A percentile compares a stretch with the other conserved stretches of the same genome.
Evolutionary conservation across 2,888 invertebrate genomes (phyloP).

Genomic region (Tipula confusa): DNA sequence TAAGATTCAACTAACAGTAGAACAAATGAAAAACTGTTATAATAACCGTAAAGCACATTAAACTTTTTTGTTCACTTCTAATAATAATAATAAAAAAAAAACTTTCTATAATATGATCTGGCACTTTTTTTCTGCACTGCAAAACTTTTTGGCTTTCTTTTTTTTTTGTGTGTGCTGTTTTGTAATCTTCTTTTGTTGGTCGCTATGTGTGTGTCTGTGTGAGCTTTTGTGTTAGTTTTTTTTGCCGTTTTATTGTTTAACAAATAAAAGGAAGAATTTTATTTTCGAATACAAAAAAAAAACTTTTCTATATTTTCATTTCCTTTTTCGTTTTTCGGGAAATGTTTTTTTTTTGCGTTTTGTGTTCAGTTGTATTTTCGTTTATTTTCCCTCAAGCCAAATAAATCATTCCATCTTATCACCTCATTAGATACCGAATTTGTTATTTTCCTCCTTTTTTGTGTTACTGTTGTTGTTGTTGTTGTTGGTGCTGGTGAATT

Average conservation of each 20-base stretch:
- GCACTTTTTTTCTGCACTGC: neutral
- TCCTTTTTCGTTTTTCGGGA: neutral
- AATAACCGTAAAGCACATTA: neutral
- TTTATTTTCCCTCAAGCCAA: conserved; percentile 25
- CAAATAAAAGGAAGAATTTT: neutral
- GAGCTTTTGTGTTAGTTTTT: conserved; percentile 7
- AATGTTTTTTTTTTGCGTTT: neutral
- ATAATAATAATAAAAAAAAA: neutral
- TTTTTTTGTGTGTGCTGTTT: no score
- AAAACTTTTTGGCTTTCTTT: conserved; percentile 15
- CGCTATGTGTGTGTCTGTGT: neutral
- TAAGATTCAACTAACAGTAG: neutral
- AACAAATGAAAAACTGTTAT: neutral
- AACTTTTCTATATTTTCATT: conserved; percentile 9
- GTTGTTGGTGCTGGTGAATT: neutral
- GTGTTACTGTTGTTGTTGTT: neutral
- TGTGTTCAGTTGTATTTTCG: neutral
- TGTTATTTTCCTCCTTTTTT: neutral
- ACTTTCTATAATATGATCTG: conserved; percentile 5
- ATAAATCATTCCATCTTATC: conserved; percentile 3
- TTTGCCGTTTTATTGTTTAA: neutral
- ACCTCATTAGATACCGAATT: conserved; percentile 1
- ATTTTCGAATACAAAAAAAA: neutral
- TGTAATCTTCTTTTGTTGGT: conserved; percentile 10
- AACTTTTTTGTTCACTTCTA: neutral